Conservation (phyloP, 1,140 invertebrate genomes). For the Platyscapa corneri region DNA sequence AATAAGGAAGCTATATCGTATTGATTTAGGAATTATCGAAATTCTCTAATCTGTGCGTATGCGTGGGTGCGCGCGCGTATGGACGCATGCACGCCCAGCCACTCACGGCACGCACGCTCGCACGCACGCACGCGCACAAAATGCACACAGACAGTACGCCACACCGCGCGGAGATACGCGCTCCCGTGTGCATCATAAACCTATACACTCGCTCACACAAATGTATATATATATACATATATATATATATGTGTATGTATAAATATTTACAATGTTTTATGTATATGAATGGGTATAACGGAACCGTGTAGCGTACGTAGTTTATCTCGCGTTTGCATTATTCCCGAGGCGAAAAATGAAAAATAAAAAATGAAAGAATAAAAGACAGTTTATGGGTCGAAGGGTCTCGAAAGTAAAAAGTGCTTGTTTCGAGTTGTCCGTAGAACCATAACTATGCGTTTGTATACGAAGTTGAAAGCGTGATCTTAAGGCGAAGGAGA, state of each 20-base stretch:
- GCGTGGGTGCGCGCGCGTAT: no score
- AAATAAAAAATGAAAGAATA: slow-evolving; percentile 37
- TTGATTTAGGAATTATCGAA: slow-evolving; percentile 9
- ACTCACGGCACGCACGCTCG: neutral
- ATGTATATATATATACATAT: no score
- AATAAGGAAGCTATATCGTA: slow-evolving; percentile 26
- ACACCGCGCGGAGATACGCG: no score
- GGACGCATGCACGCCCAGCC: no score
- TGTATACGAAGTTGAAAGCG: slow-evolving; percentile 44
- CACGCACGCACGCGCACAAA: neutral
- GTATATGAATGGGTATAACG: slow-evolving; percentile 54
- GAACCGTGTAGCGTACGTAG: slow-evolving; percentile 36
- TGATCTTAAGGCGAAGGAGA: neutral
- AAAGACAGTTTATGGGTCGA: neutral
- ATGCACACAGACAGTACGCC: no score
- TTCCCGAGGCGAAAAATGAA: slow-evolving; percentile 9
- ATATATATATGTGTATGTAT: no score
- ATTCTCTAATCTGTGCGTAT: slow-evolving; percentile 36
- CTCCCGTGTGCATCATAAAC: no score
- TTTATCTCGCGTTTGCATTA: slow-evolving; percentile 35
- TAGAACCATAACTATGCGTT: slow-evolving; percentile 25
- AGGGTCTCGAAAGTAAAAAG: neutral
- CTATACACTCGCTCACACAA: no score
- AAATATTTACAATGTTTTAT: slow-evolving; percentile 43
- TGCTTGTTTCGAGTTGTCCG: neutral